Percentiles rank a stretch among this genome's conserved stretches.
Evolutionary conservation across 2,888 invertebrate genomes (phyloP).

Genomic region (Scelioninae gen. 1): DNA sequence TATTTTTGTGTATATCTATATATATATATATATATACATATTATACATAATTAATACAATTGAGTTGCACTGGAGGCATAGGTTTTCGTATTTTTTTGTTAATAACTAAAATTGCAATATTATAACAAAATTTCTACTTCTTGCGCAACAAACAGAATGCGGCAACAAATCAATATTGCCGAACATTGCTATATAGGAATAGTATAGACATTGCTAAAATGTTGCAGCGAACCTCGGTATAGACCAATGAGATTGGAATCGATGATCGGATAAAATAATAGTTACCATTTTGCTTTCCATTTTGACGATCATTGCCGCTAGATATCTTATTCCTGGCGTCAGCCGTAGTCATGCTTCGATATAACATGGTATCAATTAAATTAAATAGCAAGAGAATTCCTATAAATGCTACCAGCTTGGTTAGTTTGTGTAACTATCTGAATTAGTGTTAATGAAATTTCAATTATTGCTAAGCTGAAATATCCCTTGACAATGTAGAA

Average conservation of each 20-base stretch:
- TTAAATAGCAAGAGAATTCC: conserved; percentile 29
- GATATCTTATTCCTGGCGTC: background rate
- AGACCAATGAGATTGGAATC: background rate
- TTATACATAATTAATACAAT: background rate
- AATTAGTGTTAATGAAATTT: conserved; percentile 51
- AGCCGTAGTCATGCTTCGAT: background rate
- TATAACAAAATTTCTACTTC: conserved; percentile 30
- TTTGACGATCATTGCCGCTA: background rate
- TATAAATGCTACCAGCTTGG: conserved; percentile 34
- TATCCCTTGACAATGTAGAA: conserved; percentile 31
- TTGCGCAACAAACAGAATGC: conserved; percentile 44
- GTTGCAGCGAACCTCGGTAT: background rate
- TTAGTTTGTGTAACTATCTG: conserved; percentile 42
- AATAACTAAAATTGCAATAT: conserved; percentile 7
- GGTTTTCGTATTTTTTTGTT: background rate
- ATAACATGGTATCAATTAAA: conserved; percentile 35
- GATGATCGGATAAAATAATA: background rate
- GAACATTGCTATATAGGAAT: conserved; percentile 32
- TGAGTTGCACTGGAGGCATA: no score
- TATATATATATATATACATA: no score
- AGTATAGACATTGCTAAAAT: conserved; percentile 21
- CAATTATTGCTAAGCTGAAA: conserved; percentile 41
- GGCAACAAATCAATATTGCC: conserved; percentile 40
- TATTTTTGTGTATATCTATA: background rate
- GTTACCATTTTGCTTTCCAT: background rate